Evolutionary conservation across 2,888 invertebrate genomes (phyloP).

Genomic region (Notodonta dromedarius): DNA sequence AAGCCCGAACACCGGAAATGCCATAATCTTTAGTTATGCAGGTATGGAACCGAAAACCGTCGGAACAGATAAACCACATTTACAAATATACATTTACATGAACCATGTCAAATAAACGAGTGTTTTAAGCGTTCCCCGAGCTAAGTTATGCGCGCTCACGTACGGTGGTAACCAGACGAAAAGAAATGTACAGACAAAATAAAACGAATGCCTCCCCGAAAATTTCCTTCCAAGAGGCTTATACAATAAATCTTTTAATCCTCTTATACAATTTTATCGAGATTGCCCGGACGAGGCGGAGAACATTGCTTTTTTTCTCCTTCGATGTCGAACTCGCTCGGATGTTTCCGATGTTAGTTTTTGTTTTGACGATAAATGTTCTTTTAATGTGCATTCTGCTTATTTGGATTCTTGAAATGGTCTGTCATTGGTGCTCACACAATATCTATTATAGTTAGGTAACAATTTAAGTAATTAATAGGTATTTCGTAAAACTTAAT

Average conservation of each 20-base stretch:
- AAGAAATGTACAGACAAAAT: conserved; percentile 70
- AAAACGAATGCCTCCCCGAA: conserved; percentile 70
- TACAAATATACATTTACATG: conserved; percentile 61
- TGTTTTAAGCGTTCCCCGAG: conserved; percentile 36
- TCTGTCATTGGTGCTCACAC: conserved; percentile 16
- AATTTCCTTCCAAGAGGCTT: conserved; percentile 76
- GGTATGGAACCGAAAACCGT: conserved; percentile 21
- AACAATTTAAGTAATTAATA: not conserved
- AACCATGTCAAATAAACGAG: conserved; percentile 54
- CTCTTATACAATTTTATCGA: conserved; percentile 80
- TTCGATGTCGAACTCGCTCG: conserved; percentile 36
- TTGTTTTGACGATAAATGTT: conserved; percentile 48
- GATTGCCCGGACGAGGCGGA: conserved; percentile 61
- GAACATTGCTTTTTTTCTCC: conserved; percentile 27
- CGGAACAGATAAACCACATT: conserved; percentile 35
- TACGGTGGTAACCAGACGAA: conserved; percentile 53
- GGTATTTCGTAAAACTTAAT: not conserved
- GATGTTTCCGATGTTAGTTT: conserved; percentile 53
- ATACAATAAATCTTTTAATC: conserved; percentile 81
- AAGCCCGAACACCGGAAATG: conserved; percentile 25
- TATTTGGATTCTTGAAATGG: conserved; percentile 20
- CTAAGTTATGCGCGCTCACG: conserved; percentile 54
- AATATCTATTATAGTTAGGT: conserved; percentile 15
- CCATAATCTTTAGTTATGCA: conserved; percentile 11
- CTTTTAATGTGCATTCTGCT: conserved; percentile 42